Evolutionary conservation across 2,888 invertebrate genomes (phyloP).

Genomic region (Machimus atricapillus): DNA sequence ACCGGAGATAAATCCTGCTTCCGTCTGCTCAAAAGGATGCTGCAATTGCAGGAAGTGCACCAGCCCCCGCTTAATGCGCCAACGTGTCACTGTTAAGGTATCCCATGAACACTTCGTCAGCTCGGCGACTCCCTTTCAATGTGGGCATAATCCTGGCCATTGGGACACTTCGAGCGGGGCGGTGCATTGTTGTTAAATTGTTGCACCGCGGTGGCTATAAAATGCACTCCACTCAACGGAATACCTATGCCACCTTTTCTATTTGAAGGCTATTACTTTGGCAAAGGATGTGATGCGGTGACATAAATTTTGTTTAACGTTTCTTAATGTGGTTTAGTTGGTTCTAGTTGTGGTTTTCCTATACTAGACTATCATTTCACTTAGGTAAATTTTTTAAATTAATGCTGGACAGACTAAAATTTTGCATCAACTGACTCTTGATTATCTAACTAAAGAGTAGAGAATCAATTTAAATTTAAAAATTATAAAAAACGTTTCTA

Average conservation of each 20-base stretch:
- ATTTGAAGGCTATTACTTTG: background rate
- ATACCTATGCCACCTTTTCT: background rate
- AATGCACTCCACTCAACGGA: background rate
- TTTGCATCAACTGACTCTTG: too few species aligned
- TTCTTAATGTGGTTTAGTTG: background rate
- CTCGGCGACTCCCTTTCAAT: background rate
- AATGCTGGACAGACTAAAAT: too few species aligned
- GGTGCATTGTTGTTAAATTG: background rate
- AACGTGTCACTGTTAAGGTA: background rate
- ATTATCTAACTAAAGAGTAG: too few species aligned
- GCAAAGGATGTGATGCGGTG: background rate
- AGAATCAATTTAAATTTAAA: too few species aligned
- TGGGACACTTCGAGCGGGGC: background rate
- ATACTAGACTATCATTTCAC: too few species aligned
- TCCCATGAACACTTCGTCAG: background rate
- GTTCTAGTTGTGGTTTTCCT: background rate
- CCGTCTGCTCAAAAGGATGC: background rate
- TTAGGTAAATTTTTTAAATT: too few species aligned
- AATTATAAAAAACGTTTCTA: too few species aligned
- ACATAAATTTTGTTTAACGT: background rate
- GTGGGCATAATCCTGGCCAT: background rate
- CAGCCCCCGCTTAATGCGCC: background rate
- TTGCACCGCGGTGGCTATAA: background rate
- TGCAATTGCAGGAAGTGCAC: background rate
- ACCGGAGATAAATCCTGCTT: background rate